Conservation (phyloP, 2,113 vertebrate genomes). For the Tragelaphus imberbis region DNA sequence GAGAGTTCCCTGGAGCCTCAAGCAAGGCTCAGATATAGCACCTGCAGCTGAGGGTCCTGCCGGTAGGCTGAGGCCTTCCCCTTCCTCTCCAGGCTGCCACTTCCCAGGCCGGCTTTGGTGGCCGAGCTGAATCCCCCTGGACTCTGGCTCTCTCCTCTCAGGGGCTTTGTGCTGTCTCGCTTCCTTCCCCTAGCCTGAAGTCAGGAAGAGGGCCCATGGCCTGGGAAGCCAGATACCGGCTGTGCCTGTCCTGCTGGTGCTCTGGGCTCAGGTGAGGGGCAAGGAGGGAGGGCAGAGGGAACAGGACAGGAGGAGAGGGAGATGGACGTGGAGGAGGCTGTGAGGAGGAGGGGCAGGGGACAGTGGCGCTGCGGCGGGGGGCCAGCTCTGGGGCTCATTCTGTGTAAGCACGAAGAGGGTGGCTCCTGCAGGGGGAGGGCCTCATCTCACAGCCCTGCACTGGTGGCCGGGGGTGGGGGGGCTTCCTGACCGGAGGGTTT, state of each 20-base stretch:
- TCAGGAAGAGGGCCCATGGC: not conserved
- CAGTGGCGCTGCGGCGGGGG: accelerated
- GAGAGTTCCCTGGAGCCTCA: not conserved
- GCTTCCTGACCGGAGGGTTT: not conserved
- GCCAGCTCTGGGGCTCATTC: not conserved
- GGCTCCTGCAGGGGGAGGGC: not conserved
- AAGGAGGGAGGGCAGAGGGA: not conserved
- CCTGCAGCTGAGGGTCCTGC: not conserved
- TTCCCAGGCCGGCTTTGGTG: not conserved
- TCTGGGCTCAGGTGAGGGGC: conserved; percentile 26
- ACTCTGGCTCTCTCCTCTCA: not conserved
- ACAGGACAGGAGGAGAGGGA: not conserved
- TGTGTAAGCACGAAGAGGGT: not conserved
- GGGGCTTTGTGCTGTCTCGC: not conserved
- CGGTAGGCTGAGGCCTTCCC: too few species aligned
- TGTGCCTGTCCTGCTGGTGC: not conserved
- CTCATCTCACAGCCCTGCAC: not conserved
- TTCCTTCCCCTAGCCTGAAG: accelerated
- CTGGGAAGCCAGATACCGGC: not conserved
- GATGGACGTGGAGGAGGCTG: accelerated
- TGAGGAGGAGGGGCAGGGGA: not conserved
- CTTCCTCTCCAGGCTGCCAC: too few species aligned
- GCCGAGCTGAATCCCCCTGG: not conserved
- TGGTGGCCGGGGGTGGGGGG: too few species aligned
- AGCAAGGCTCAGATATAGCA: too few species aligned